Evolutionary conservation across 2,888 invertebrate species (phyloP), one percentile per base, ranked within the genome.

Genomic region (Drosophila mayaguana): DNA sequence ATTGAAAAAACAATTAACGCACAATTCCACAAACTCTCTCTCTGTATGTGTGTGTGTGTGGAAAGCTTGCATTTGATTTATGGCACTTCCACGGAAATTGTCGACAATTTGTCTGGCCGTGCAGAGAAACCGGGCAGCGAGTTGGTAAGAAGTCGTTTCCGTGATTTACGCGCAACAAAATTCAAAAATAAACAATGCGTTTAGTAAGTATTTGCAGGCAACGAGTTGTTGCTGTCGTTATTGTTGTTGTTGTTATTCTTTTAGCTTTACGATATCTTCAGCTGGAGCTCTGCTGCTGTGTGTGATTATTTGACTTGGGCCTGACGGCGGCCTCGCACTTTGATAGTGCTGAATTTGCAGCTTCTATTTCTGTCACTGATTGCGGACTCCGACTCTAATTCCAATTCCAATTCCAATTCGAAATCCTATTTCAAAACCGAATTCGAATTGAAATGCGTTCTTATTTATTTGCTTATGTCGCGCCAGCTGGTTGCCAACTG

Each of bases 401-500:
- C 38, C 32, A 12, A 38, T 59, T 55, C 5, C 18, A 32, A 32
- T 32, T 18, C 12, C 42, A 8, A 43, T 20, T 43, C 20, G 22
- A 34, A 68, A 51, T 64, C 38, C 32, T n/a, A 43, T 59, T 56
- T 9, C 18, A 34, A 34, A 50, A 20, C 20, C 43, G 14, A 34
- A 43, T 43, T 43, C n/a, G 6, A 8, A 54, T 40, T 55, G 18
- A 14, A 46, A 77, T 67, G 60, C 56, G 48, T 11, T 9, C 36
- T 42, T 86, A 87, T 84, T 84, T 84, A 87, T 84, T 84, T 84
- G 68, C 84, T 84, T 80, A 84, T 84, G 85, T 87, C 82, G 84
- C 80, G 60, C 69, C 86, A 77, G 83, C 81, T 76, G 79, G 70
- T 81, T 81, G 86, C 72, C 78, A 80, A 78, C 78, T 83, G 76